These are phyloP conservation scores for Serilophus lunatus DNA, from an alignment of 2,113 vertebrate genomes.

Conservation along the genomic window DNA sequence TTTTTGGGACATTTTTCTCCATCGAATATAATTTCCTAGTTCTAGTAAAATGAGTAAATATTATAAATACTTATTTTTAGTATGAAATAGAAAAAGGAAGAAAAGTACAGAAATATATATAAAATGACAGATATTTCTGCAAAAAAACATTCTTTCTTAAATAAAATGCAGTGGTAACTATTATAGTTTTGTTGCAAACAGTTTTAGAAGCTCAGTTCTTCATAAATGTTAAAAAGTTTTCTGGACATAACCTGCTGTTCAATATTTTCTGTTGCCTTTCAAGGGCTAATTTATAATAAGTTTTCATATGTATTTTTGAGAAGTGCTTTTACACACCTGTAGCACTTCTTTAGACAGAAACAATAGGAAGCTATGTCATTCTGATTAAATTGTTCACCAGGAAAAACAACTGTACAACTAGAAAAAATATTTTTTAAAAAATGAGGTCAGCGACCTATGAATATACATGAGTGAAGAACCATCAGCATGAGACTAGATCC, in stretches of 20 bases:
- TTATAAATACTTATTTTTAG: not conserved
- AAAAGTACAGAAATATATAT: not conserved
- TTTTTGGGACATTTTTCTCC: not conserved
- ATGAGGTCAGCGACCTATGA: not conserved
- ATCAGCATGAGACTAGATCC: not conserved
- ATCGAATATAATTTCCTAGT: not conserved
- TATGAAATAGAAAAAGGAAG: not conserved
- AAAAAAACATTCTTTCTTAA: not conserved
- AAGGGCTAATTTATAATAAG: not conserved
- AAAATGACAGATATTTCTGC: not conserved
- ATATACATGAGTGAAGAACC: not conserved
- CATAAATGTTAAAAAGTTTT: not conserved
- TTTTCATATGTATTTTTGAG: not conserved
- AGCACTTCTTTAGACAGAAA: not conserved
- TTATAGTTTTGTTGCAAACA: not conserved
- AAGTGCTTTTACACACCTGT: not conserved
- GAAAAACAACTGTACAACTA: not conserved
- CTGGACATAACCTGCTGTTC: not conserved
- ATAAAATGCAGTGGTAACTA: not conserved
- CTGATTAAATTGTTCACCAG: not conserved
- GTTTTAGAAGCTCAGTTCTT: constrained; percentile 21
- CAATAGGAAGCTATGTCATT: not conserved
- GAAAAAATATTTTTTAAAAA: not conserved
- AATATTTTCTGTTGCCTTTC: not conserved
- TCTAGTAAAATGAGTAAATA: not conserved